These are phyloP conservation scores for Elaeidobius kamerunicus DNA, from an alignment of 2,888 invertebrate species.

Conservation along the genomic window DNA sequence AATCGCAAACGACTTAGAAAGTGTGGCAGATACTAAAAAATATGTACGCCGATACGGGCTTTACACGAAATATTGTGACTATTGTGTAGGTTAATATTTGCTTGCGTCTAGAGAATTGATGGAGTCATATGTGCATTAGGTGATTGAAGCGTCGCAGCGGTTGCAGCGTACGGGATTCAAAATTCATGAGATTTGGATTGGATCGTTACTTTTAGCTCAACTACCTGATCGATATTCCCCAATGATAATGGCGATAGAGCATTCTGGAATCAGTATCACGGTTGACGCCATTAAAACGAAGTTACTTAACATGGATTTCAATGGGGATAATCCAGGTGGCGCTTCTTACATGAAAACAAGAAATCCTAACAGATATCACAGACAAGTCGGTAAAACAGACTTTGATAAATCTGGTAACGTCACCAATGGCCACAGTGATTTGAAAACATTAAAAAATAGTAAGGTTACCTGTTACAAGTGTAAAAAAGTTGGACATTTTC, in stretches of 20 bases:
- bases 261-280: slow-evolving; percentile 30
- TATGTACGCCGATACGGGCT: not conserved
- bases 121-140: not conserved
- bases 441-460: slow-evolving; percentile 12
- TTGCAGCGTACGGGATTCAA: slow-evolving; percentile 37
- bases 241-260: slow-evolving; percentile 37
- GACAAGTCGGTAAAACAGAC: not conserved
- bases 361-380: too few relatives aligned
- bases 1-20: not conserved
- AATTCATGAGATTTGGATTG: slow-evolving; percentile 38
- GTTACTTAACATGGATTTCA: slow-evolving; percentile 32
- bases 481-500: slow-evolving; percentile 31
- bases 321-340: slow-evolving; percentile 7
- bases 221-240: slow-evolving; percentile 33
- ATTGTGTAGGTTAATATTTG: not conserved
- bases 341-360: too few relatives aligned
- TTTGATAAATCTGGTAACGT: not conserved
- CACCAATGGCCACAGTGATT: not conserved
- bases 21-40: not conserved
- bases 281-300: slow-evolving; percentile 36
- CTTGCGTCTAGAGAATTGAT: too few relatives aligned
- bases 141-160: slow-evolving; percentile 32
- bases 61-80: not conserved
- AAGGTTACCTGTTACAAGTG: slow-evolving; percentile 30
- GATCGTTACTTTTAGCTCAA: slow-evolving; percentile 37